A percentile compares a stretch with the other conserved stretches of the same genome.
Evolutionary conservation across 2,113 vertebrate genomes (phyloP).

Genomic region (Perca fluviatilis): DNA sequence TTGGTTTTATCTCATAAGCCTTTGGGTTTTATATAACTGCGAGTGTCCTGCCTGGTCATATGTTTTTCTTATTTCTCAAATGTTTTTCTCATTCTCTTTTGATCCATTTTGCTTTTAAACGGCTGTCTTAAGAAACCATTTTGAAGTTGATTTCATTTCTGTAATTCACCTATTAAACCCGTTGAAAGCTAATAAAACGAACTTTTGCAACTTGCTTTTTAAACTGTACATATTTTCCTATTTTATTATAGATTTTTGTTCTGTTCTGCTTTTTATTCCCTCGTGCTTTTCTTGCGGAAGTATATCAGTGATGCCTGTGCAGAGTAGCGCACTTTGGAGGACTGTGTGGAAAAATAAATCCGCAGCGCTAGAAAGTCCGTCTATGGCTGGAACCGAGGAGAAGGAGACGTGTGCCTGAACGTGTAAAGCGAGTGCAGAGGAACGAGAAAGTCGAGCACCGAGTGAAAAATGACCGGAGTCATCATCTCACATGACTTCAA

Average conservation of each 20-base stretch:
- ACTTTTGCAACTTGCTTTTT: conserved; percentile 45
- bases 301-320: not conserved
- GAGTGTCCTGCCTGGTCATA: conserved; percentile 31
- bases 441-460: conserved; percentile 46
- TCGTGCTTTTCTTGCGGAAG: not conserved
- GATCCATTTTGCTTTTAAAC: conserved; percentile 34
- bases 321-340: not conserved
- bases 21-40: conserved; percentile 52
- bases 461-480: conserved; percentile 53
- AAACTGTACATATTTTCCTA: not conserved
- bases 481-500: conserved; percentile 43
- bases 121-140: conserved; percentile 10
- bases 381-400: not conserved
- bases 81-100: conserved; percentile 24
- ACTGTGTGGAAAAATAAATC: not conserved
- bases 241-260: not conserved
- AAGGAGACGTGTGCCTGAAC: conserved; percentile 10
- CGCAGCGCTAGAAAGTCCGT: not conserved
- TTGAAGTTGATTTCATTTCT: conserved; percentile 31
- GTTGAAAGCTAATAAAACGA: conserved; percentile 58
- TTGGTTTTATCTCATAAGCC: conserved; percentile 28
- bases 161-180: conserved; percentile 56
- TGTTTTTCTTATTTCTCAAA: conserved; percentile 22
- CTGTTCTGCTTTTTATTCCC: not conserved
- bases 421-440: conserved; percentile 22